Percentiles rank a stretch among this genome's conserved stretches.
phyloP scores from a whole-genome alignment of 2,888 invertebrate genomes.

The Synergus japonicus region DNA sequence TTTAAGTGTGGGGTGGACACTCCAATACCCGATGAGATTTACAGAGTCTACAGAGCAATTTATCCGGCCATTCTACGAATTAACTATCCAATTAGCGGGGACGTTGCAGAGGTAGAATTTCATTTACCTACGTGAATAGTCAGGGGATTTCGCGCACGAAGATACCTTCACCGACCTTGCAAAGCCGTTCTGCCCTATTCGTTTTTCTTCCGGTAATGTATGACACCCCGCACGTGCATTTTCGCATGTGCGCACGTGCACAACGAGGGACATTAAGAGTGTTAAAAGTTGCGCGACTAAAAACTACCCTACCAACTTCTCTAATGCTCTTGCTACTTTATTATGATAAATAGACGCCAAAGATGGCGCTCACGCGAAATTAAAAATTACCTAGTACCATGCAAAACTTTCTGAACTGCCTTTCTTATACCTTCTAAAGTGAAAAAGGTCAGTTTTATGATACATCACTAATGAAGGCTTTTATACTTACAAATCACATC shows the following conservation, averaged over 20 bases:
- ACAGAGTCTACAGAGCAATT: slow-evolving; percentile 32
- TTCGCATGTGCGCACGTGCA: slow-evolving; percentile 17
- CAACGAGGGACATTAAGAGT: slow-evolving; percentile 8
- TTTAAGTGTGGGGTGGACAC: slow-evolving; percentile 24
- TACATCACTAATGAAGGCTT: not conserved
- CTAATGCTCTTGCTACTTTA: slow-evolving; percentile 32
- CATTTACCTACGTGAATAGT: slow-evolving; percentile 16
- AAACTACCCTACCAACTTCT: slow-evolving; percentile 34
- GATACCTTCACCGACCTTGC: slow-evolving; percentile 5
- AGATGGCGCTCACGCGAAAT: slow-evolving; percentile 14
- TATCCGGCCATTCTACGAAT: slow-evolving; percentile 37
- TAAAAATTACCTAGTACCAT: slow-evolving; percentile 24
- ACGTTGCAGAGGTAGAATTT: slow-evolving; percentile 22
- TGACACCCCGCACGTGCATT: not conserved
- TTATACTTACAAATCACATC: not conserved
- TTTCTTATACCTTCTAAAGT: not conserved
- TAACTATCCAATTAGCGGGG: slow-evolving; percentile 38
- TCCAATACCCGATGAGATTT: slow-evolving; percentile 38
- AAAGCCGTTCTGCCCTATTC: not conserved
- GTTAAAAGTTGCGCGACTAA: slow-evolving; percentile 31
- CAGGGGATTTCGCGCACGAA: not conserved
- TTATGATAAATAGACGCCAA: slow-evolving; percentile 33
- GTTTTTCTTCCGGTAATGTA: slow-evolving; percentile 2
- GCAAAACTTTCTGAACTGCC: not conserved
- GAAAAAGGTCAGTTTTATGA: slow-evolving; percentile 5